phyloP scores from a whole-genome alignment of 2,888 invertebrate species.

The Prosapia bicincta region DNA sequence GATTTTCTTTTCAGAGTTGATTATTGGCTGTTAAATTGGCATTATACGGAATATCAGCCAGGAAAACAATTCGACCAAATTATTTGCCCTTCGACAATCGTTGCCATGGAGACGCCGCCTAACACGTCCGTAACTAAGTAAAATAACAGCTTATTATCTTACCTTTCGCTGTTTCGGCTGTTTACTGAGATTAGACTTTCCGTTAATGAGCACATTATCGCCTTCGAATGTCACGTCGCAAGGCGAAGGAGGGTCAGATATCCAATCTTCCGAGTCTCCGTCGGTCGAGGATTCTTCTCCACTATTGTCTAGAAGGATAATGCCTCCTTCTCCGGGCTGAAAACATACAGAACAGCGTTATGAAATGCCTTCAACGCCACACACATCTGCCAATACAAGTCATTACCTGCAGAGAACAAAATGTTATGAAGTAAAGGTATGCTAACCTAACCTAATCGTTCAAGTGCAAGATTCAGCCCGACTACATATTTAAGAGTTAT shows the following conservation, averaged over 20 bases:
- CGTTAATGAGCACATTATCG: conserved; percentile 87
- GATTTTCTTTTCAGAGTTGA: no score
- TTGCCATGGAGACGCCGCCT: no score
- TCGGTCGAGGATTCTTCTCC: conserved; percentile 36
- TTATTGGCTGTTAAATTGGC: no score
- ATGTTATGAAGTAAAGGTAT: no score
- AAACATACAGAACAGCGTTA: background rate
- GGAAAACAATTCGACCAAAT: no score
- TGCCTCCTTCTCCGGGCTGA: conserved; percentile 16
- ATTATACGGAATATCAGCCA: no score
- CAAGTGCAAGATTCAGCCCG: no score
- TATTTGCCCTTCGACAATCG: no score
- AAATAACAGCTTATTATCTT: conserved; percentile 31
- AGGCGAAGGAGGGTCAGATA: conserved; percentile 67
- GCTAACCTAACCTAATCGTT: no score
- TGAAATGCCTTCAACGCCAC: no score
- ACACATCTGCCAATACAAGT: background rate
- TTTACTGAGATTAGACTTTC: conserved; percentile 75
- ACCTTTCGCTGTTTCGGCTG: conserved; percentile 60
- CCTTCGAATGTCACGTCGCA: conserved; percentile 81
- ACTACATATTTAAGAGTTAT: no score
- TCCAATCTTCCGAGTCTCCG: conserved; percentile 29
- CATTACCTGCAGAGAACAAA: no score
- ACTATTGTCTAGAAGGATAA: conserved; percentile 8
- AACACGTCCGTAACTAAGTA: background rate